Evolutionary conservation across 2,888 invertebrate species (phyloP), one percentile per base, ranked within the genome.

Genomic region (Tupiocoris notatus): DNA sequence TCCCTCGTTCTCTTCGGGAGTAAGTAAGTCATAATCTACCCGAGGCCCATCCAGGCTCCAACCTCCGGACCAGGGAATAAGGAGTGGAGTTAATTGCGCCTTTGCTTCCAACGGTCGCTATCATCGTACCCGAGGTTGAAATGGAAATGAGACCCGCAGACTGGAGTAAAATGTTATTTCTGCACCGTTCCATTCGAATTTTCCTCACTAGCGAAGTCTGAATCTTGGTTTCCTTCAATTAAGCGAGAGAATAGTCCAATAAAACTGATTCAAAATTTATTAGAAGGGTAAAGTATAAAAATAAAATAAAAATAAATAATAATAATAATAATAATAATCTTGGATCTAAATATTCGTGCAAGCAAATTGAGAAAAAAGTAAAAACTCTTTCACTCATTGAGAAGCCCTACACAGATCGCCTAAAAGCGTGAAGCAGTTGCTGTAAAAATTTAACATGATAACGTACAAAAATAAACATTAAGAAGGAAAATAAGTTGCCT

Each of bases 11-110:
- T 63, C 63, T 63, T 63, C 63, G 16, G n/a, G 23, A 63, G 63
- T 63, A 63, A 63, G 63, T 22, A 63, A 63, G 63, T 63, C 63
- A 63, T 63, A 63, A 63, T 63, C 63, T 63, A 63, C 63, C 63
- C 23, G 22, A 23, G 63, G 22, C 63, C 63, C 63, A 39, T 39
- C 39, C 39, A 7, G 39, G 12, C 3, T 12, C 39, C 6, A 39
- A 39, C n/a, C n/a, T n/a, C n/a, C n/a, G n/a, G n/a, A 39, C 39
- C 39, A 12, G 39, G 39, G 39, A 39, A 12, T 39, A 39, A 39
- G 39, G 39, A 39, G 6, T 39, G 39, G 39, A 39, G 39, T 39
- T 39, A 39, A 39, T 39, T 39, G 39, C 39, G 39, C 39, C 39
- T 39, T 39, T 39, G 39, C 39, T 39, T 39, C 39, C 39, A 39